A percentile compares a stretch with the other conserved stretches of the same genome.
Evolutionary conservation across 2,888 invertebrate genomes (phyloP).

Genomic region (Ctenicera cuprea): DNA sequence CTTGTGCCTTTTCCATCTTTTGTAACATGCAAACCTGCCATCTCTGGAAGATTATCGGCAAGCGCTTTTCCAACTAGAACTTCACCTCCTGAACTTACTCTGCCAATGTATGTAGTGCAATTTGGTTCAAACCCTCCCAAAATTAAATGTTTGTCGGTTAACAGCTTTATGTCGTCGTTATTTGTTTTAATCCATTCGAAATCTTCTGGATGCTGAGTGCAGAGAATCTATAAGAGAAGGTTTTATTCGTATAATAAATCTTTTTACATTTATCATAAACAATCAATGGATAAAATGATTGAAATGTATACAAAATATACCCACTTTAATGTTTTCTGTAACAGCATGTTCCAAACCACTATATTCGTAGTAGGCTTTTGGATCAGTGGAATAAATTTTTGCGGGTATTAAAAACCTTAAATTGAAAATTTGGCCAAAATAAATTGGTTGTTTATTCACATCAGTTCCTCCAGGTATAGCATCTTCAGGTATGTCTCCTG

Average conservation of each 20-base stretch:
- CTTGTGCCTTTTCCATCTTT: background rate
- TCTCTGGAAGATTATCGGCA: slow-evolving; percentile 17
- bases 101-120: slow-evolving; percentile 39
- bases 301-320: background rate
- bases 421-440: slow-evolving; percentile 19
- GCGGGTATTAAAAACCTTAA: slow-evolving; percentile 33
- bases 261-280: background rate
- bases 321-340: slow-evolving; percentile 35
- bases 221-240: slow-evolving; percentile 38
- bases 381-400: slow-evolving; percentile 28
- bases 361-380: slow-evolving; percentile 39
- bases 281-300: too few species aligned
- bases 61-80: slow-evolving; percentile 37
- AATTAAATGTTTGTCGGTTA: slow-evolving; percentile 26
- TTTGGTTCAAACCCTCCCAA: slow-evolving; percentile 37
- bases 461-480: slow-evolving; percentile 16
- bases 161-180: slow-evolving; percentile 2
- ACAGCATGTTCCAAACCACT: slow-evolving; percentile 15
- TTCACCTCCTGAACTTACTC: slow-evolving; percentile 16
- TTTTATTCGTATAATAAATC: too few species aligned
- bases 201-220: slow-evolving; percentile 36
- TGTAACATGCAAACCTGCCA: slow-evolving; percentile 31
- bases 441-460: slow-evolving; percentile 3
- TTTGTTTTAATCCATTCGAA: slow-evolving; percentile 40
- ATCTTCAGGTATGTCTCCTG: slow-evolving; percentile 1